Evolutionary conservation across 1,140 invertebrate species (phyloP).

Genomic region (Drosophila obscura): DNA sequence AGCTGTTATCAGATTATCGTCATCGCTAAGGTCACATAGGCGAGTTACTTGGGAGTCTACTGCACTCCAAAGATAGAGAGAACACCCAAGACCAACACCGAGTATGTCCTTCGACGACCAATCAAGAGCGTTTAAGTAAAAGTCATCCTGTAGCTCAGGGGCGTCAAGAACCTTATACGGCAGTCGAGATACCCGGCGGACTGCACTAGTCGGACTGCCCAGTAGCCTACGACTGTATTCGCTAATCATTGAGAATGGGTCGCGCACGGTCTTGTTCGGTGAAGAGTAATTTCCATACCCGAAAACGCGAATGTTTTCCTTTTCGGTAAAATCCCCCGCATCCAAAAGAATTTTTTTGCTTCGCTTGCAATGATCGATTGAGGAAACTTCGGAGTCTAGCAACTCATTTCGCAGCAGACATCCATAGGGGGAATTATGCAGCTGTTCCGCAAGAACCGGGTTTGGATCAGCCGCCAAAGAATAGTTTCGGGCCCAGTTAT

Average conservation of each 20-base stretch:
- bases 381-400: slow-evolving; percentile 21
- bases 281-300: neutral
- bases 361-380: slow-evolving; percentile 26
- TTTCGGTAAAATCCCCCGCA: slow-evolving; percentile 24
- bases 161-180: slow-evolving; percentile 98
- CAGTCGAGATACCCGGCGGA: slow-evolving; percentile 96
- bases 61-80: slow-evolving; percentile 99
- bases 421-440: slow-evolving; percentile 22
- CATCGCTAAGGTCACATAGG: slow-evolving; percentile 95
- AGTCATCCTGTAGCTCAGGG: slow-evolving; percentile 99
- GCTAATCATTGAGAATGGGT: slow-evolving; percentile 22
- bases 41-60: slow-evolving; percentile 98
- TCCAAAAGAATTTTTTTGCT: slow-evolving; percentile 6
- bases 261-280: neutral
- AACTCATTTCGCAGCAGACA: slow-evolving; percentile 46
- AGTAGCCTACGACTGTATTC: slow-evolving; percentile 31
- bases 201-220: slow-evolving; percentile 83
- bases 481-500: slow-evolving; percentile 26
- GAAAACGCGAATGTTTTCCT: slow-evolving; percentile 27
- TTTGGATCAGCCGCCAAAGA: neutral
- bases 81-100: slow-evolving; percentile 97
- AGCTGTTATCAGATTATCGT: slow-evolving; percentile 97
- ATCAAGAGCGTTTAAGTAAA: slow-evolving; percentile 99
- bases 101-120: slow-evolving; percentile 99
- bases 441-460: neutral